Evolutionary conservation across 2,888 invertebrate genomes (phyloP).

Genomic region (Agrilus cyanescens): DNA sequence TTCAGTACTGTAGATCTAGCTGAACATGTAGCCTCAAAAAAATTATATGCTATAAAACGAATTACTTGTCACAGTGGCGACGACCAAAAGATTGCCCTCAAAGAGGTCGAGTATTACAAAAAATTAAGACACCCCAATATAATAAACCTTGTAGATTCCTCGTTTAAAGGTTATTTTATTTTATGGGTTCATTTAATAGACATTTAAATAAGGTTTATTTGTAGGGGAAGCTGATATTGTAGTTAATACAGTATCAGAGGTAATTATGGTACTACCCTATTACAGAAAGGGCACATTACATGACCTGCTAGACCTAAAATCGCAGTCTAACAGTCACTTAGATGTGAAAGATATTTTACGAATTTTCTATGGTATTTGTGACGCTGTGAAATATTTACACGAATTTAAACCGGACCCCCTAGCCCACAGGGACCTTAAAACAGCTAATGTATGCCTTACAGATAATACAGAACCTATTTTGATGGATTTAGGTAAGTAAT

Average conservation of each 20-base stretch:
- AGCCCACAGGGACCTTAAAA: conserved; percentile 77
- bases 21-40: conserved; percentile 52
- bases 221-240: conserved; percentile 49
- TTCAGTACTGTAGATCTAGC: conserved; percentile 71
- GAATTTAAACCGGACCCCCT: conserved; percentile 58
- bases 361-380: conserved; percentile 61
- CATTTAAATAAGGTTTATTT: background rate
- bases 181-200: background rate
- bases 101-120: conserved; percentile 63
- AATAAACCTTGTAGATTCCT: conserved; percentile 57
- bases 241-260: conserved; percentile 56
- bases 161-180: conserved; percentile 39
- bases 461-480: conserved; percentile 61
- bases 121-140: conserved; percentile 61
- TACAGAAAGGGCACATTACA: conserved; percentile 67
- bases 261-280: conserved; percentile 63
- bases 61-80: conserved; percentile 69
- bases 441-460: conserved; percentile 68
- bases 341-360: conserved; percentile 52
- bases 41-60: conserved; percentile 64
- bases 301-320: conserved; percentile 51
- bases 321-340: conserved; percentile 47
- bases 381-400: conserved; percentile 64
- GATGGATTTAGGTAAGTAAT: conserved; percentile 61
- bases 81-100: conserved; percentile 58